phyloP scores from a whole-genome alignment of 2,113 vertebrate genomes.

The Dicerorhinus sumatrensis region DNA sequence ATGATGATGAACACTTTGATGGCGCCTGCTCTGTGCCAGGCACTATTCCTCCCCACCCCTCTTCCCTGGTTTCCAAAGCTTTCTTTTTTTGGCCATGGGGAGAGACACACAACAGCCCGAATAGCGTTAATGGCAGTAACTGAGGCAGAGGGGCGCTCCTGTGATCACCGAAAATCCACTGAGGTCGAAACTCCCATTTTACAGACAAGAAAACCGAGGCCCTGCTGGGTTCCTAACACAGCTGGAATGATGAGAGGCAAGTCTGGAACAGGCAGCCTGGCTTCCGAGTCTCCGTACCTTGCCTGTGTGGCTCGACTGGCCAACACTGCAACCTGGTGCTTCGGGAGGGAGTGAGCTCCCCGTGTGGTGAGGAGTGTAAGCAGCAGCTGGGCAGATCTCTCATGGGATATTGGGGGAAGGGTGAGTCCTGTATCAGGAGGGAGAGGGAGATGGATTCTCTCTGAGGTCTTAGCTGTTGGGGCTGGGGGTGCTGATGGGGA shows the following conservation, averaged over 20 bases:
- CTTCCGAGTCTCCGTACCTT: neutral
- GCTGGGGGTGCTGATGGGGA: neutral
- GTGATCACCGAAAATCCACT: neutral
- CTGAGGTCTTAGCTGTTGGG: neutral
- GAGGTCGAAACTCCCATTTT: neutral
- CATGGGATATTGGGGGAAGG: rapidly evolving
- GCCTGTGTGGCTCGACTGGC: neutral
- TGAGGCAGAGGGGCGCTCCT: rapidly evolving
- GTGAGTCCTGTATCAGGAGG: neutral
- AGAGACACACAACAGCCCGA: neutral
- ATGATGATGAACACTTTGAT: rapidly evolving
- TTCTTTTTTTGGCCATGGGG: neutral
- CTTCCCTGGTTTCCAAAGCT: no score
- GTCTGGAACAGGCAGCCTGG: neutral
- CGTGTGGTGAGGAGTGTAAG: neutral
- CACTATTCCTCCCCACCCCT: rapidly evolving
- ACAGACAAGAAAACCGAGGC: neutral
- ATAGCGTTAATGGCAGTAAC: neutral
- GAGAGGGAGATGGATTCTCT: neutral
- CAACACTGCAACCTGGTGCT: rapidly evolving
- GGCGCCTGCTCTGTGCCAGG: neutral
- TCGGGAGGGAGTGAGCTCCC: neutral
- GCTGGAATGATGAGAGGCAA: neutral
- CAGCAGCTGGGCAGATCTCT: neutral
- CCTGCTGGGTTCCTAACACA: no score